A percentile compares a stretch with the other conserved stretches of the same genome.
phyloP scores from a whole-genome alignment of 2,797 vertebrate genomes.

The Erpetoichthys calabaricus region DNA sequence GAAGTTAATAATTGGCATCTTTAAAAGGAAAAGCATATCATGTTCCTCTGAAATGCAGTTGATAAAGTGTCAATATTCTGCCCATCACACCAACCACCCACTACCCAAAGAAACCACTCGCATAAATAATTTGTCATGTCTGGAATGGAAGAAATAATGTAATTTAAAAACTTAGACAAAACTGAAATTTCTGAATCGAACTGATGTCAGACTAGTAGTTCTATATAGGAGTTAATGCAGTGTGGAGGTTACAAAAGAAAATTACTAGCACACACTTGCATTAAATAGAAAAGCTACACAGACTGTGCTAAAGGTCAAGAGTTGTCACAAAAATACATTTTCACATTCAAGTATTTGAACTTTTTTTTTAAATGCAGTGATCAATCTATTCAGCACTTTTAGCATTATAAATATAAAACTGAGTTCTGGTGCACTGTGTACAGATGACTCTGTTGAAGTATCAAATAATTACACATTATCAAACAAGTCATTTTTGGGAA shows the following conservation, averaged over 20 bases:
- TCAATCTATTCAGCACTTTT: neutral
- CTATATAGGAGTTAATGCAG: conserved; percentile 80
- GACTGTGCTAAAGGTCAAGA: conserved; percentile 47
- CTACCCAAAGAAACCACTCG: too few species aligned
- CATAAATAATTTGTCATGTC: too few species aligned
- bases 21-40: conserved; percentile 31
- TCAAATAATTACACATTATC: too few species aligned
- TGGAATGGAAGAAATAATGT: too few species aligned
- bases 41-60: conserved; percentile 12
- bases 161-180: too few species aligned
- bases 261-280: conserved; percentile 56
- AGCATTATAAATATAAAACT: neutral
- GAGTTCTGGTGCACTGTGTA: too few species aligned
- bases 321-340: conserved; percentile 48
- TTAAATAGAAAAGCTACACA: conserved; percentile 41
- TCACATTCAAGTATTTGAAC: conserved; percentile 29
- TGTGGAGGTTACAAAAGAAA: conserved; percentile 59
- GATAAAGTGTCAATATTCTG: neutral
- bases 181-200: too few species aligned
- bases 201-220: conserved; percentile 19
- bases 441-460: too few species aligned
- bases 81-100: too few species aligned
- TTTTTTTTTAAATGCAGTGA: neutral
- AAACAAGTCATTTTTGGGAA: too few species aligned
- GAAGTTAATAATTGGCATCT: neutral